A percentile compares a stretch with the other conserved stretches of the same genome.
Evolutionary conservation across 2,797 vertebrate species (phyloP).

Genomic region (Sebastes oblongus): DNA sequence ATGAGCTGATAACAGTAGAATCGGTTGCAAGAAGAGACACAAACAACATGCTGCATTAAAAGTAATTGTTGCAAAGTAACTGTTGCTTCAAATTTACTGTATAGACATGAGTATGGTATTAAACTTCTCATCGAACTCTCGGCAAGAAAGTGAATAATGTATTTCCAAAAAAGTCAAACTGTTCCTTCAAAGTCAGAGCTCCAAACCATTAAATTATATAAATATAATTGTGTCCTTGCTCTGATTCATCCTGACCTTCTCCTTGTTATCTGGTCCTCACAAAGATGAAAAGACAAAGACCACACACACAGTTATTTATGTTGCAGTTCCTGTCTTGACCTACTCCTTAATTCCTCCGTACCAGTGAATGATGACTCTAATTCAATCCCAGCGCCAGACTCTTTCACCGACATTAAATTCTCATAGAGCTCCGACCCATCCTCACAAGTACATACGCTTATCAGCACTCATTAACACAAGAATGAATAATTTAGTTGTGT

Average conservation of each 20-base stretch:
- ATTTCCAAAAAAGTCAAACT: neutral
- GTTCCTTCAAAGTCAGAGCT: neutral
- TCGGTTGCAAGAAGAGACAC: too few species aligned
- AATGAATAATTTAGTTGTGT: conserved; percentile 15
- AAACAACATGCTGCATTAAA: too few species aligned
- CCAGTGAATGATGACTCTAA: neutral
- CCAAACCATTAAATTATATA: neutral
- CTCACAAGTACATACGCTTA: neutral
- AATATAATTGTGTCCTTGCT: neutral
- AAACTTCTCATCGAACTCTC: neutral
- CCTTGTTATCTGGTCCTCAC: neutral
- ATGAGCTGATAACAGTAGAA: too few species aligned
- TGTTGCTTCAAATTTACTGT: neutral
- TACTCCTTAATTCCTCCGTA: neutral
- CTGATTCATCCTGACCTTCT: neutral
- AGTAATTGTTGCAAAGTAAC: neutral
- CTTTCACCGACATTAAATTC: conserved; percentile 1
- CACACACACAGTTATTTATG: neutral
- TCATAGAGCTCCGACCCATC: neutral
- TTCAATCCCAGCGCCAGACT: neutral
- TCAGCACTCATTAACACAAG: conserved; percentile 6
- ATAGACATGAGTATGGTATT: too few species aligned
- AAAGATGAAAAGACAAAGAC: neutral
- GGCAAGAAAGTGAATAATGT: neutral
- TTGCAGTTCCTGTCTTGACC: neutral